Conservation (phyloP, 2,113 vertebrate species). For the Leptobrachium ailaonicum region DNA sequence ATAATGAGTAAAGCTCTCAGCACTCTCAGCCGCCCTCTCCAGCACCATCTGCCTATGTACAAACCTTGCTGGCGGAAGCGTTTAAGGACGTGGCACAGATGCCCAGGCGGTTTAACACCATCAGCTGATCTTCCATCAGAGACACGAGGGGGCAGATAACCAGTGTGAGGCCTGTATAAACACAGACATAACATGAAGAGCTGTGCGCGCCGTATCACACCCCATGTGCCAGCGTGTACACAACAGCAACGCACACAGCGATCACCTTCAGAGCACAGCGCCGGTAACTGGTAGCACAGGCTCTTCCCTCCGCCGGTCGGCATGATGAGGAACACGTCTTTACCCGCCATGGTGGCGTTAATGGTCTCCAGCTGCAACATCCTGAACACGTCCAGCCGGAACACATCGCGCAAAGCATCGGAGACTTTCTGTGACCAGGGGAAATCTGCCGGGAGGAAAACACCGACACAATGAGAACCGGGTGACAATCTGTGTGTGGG, state of each 20-base stretch:
- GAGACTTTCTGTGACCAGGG: slow-evolving; percentile 81
- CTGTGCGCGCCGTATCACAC: neutral
- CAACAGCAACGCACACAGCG: neutral
- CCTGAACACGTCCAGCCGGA: slow-evolving; percentile 82
- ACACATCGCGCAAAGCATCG: slow-evolving; percentile 69
- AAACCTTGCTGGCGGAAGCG: slow-evolving; percentile 87
- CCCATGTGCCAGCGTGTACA: too few relatives aligned
- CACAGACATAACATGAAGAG: neutral
- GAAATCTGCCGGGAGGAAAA: slow-evolving; percentile 74
- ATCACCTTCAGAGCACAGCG: slow-evolving; percentile 85
- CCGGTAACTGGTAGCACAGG: slow-evolving; percentile 93
- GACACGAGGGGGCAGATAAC: slow-evolving; percentile 92
- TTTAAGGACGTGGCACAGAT: slow-evolving; percentile 83
- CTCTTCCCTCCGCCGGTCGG: slow-evolving; percentile 95
- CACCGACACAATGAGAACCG: too few relatives aligned
- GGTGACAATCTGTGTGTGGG: too few relatives aligned
- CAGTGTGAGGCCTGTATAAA: slow-evolving; percentile 84
- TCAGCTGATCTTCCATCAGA: slow-evolving; percentile 96
- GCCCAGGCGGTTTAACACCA: slow-evolving; percentile 83
- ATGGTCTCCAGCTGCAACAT: slow-evolving; percentile 85
- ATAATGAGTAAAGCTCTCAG: too few relatives aligned
- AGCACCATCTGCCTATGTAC: neutral
- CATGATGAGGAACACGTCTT: slow-evolving; percentile 93
- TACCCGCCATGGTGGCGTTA: slow-evolving; percentile 85
- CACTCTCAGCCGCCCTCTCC: too few relatives aligned